phyloP scores from a whole-genome alignment of 2,113 vertebrate species.

The Ictidomys tridecemlineatus region DNA sequence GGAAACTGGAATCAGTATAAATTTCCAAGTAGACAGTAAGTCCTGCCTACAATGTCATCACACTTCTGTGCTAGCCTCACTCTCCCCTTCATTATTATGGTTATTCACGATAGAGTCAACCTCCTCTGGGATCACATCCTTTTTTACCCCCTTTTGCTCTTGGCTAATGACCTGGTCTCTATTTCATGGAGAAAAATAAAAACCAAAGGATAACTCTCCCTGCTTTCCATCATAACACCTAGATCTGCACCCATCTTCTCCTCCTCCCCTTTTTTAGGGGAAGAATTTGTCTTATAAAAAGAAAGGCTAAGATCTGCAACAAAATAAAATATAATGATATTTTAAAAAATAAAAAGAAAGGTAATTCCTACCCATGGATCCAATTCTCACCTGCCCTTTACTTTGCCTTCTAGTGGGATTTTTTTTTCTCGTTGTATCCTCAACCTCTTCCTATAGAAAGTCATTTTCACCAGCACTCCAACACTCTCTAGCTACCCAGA shows the following conservation, averaged over 20 bases:
- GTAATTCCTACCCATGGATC: not conserved
- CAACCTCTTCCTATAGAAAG: not conserved
- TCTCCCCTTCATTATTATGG: not conserved
- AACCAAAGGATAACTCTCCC: not conserved
- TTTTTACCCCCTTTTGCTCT: not conserved
- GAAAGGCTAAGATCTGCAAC: not conserved
- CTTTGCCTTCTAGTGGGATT: not conserved
- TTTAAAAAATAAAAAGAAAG: not conserved
- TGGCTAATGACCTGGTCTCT: not conserved
- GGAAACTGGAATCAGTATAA: not conserved
- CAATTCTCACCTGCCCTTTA: no score
- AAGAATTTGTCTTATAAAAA: no score
- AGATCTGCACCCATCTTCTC: not conserved
- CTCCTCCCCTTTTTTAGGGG: not conserved
- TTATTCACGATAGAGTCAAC: not conserved
- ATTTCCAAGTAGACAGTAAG: slow-evolving; percentile 5
- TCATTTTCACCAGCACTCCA: not conserved
- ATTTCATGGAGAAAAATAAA: slow-evolving; percentile 42
- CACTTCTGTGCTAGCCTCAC: not conserved
- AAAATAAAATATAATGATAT: no score
- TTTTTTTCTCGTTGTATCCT: not conserved
- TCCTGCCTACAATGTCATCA: not conserved
- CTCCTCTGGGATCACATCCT: not conserved
- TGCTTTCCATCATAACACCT: not conserved
- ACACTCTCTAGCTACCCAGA: not conserved